A percentile compares a stretch with the other conserved stretches of the same genome.
Evolutionary conservation across 92 coral and sea anemone genomes (phyloP).

Genomic region (Umimayanthus chanpuru): DNA sequence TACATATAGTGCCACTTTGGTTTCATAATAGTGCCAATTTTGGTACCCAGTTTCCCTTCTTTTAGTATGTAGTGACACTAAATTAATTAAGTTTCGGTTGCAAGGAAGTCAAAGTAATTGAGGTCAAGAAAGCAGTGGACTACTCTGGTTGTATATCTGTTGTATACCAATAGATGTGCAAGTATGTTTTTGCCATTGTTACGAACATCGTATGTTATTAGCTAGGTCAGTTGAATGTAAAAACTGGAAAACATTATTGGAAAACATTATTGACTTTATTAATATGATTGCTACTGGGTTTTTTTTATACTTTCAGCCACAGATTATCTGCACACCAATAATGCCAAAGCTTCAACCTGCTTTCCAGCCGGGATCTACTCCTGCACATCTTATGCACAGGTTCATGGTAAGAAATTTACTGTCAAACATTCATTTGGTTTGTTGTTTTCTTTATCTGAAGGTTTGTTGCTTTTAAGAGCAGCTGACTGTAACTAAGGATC

Average conservation of each 20-base stretch:
- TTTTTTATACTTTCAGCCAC: constrained; percentile 50
- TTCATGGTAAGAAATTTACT: constrained; percentile 74
- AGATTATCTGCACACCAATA: constrained; percentile 74
- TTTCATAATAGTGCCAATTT: too few relatives aligned
- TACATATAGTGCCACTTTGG: too few relatives aligned
- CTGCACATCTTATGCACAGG: constrained; percentile 95
- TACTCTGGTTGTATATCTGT: too few relatives aligned
- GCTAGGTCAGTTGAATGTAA: neutral
- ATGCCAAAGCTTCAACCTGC: constrained; percentile 75
- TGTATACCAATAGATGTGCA: too few relatives aligned
- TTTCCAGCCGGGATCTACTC: constrained; percentile 96
- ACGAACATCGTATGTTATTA: neutral
- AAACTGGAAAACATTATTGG: too few relatives aligned
- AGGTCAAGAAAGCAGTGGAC: too few relatives aligned
- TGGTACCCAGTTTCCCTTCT: too few relatives aligned
- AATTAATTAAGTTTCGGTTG: too few relatives aligned
- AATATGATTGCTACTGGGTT: neutral
- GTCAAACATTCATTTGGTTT: neutral
- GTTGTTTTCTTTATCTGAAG: neutral
- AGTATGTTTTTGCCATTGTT: too few relatives aligned
- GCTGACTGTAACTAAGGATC: too few relatives aligned
- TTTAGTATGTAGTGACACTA: too few relatives aligned
- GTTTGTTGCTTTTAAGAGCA: neutral
- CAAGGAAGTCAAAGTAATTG: too few relatives aligned
- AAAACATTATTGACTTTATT: neutral